A percentile compares a stretch with the other conserved stretches of the same genome.
phyloP scores from a whole-genome alignment of 2,888 invertebrate genomes.

The Diplolepis rosae region DNA sequence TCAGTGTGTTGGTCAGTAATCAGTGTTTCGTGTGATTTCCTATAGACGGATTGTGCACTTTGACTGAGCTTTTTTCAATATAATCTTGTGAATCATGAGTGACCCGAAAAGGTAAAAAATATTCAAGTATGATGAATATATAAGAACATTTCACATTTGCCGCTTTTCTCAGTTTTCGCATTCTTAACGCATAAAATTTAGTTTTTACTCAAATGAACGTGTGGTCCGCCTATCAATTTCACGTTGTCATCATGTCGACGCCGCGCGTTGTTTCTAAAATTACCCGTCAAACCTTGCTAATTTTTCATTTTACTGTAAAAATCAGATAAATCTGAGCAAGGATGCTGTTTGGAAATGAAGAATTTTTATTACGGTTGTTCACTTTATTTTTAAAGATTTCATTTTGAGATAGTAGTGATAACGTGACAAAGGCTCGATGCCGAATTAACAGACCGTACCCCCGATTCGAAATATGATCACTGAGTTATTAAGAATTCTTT shows the following conservation, averaged over 20 bases:
- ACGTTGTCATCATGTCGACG: constrained; percentile 75
- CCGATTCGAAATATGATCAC: neutral
- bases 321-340: neutral
- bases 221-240: constrained; percentile 68
- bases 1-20: neutral
- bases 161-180: neutral
- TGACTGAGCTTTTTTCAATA: constrained; percentile 50
- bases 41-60: constrained; percentile 32
- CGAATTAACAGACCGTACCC: constrained; percentile 3
- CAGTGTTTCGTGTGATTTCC: constrained; percentile 39
- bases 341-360: neutral
- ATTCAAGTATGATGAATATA: constrained; percentile 28
- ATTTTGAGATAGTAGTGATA: constrained; percentile 53
- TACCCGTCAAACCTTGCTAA: constrained; percentile 25
- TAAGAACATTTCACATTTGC: neutral
- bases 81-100: constrained; percentile 61
- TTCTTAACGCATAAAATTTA: neutral
- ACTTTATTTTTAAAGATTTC: constrained; percentile 29
- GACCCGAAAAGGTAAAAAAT: constrained; percentile 67
- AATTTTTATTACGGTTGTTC: neutral
- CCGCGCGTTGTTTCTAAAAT: constrained; percentile 53
- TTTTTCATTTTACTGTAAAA: constrained; percentile 37
- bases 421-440: constrained; percentile 54
- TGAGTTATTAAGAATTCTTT: constrained; percentile 3
- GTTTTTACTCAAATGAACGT: constrained; percentile 44